Base-by-base conservation (phyloP, 2,113 vertebrate genomes). In the Chauna torquata region DNA sequence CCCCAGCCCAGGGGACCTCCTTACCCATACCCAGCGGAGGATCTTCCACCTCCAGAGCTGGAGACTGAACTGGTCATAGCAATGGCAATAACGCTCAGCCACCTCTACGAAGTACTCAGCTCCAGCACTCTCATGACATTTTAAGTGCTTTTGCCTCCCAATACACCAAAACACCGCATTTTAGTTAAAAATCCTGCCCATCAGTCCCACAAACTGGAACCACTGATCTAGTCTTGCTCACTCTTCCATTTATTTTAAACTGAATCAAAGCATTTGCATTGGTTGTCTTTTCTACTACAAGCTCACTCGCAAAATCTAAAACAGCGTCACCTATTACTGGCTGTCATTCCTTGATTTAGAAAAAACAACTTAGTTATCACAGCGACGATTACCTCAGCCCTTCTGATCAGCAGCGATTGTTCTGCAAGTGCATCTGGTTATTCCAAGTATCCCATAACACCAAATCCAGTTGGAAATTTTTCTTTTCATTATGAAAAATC, bases 321-420 rank as follows among this genome's bases (percentile, higher is more conserved):
- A 11, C 11, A 82, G 57, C 32, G 62, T 38, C 72, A 74, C 6
- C 28, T 68, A 64, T 18, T 38, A 66, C 22, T 54, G 24, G 10
- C 4, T 52, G 20, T 30, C 19, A 5, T 68, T 27, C 49, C 12
- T 38, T 38, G n/a, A 28, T 28, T 28, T 28, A 22, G 34, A n/a
- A 40, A 69, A 40, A 40, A 17, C 36, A n/a, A 47, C 11, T 16
- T 22, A 87, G 47, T 30, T 86, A 36, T 71, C 16, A 0, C 16
- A 59, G n/a, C 86, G 64, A 14, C 44, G 27, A 23, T 66, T 40
- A 19, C 8, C 61, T 72, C 76, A 91, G n/a, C 12, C 13, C 57
- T 85, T 85, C 44, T 65, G 61, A 92, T 72, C 44, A 90, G 75
- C 54, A 85, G 30, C 70, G 86, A 80, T 40, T 85, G 57, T 80